Base-by-base conservation (phyloP, 2,113 vertebrate species). In the Hiodon tergisus region DNA sequence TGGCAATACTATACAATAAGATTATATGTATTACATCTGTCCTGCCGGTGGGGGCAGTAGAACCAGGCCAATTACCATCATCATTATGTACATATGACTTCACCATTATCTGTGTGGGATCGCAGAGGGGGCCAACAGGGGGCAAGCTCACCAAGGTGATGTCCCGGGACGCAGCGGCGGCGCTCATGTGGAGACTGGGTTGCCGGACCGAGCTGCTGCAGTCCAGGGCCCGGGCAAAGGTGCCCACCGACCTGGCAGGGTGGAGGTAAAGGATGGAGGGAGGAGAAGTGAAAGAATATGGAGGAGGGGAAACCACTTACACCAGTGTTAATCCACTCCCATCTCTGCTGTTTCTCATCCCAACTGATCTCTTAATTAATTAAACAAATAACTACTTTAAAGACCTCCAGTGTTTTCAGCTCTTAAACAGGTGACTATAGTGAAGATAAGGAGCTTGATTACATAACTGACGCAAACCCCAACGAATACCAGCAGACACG, bases 181-280 rank as follows among this genome's bases (percentile, higher is more conserved):
- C 92, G 3, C 92, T 93, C 91, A 93, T 93, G 81, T 93, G 92
- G 52, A 93, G 90, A 74, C 92, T 93, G 73, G 92, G 92, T 86
- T 93, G 92, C 51, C 92, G 90, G 75, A 92, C 89, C 10, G 92
- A 92, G 79, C 92, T 93, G 52, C 92, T 93, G 89, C 92, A 92
- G 85, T 93, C 91, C 81, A 93, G 78, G 63, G 92, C 92, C 80
- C 92, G 83, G 67, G 92, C 91, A 60, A 93, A 93, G 0, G 92
- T 93, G 51, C 92, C 92, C 14, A 93, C 92, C 51, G 92, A 93
- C 67, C 92, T 93, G 52, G 2, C 57, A 62, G 76, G 69, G 53
- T 61, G 2, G 50, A 52, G 14, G 46, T 11, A 51, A 58, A 47
- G 58, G 46, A 58, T 14, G 14, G 31, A 31, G 8, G 54, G 3